Evolutionary conservation across 1,140 invertebrate species (phyloP).

Genomic region (Saccostrea echinata): DNA sequence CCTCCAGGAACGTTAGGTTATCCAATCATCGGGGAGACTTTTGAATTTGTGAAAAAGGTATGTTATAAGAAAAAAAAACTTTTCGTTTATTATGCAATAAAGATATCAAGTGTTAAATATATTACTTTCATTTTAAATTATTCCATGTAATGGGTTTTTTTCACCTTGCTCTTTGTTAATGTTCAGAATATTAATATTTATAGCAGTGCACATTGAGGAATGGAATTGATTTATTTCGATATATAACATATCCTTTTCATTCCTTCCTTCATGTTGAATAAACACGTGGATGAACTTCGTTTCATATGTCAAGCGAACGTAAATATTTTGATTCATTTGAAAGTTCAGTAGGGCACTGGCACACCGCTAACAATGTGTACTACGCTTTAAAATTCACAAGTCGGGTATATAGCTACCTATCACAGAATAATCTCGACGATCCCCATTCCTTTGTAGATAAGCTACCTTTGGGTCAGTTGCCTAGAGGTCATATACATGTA

Average conservation of each 20-base stretch:
- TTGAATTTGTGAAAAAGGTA: slow-evolving; percentile 68
- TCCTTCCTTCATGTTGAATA: neutral
- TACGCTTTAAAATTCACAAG: too few species aligned
- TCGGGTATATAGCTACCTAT: too few species aligned
- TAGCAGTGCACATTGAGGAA: neutral
- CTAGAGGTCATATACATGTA: too few species aligned
- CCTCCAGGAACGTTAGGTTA: slow-evolving; percentile 72
- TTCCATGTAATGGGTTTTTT: neutral
- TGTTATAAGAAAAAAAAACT: slow-evolving; percentile 5
- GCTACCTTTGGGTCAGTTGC: too few species aligned
- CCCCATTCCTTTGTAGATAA: too few species aligned
- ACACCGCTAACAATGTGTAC: neutral
- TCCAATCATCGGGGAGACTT: slow-evolving; percentile 70
- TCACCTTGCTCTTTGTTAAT: neutral
- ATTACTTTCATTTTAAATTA: neutral
- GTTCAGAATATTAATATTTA: neutral
- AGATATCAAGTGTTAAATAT: neutral
- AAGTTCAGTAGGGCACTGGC: neutral
- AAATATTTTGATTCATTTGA: neutral
- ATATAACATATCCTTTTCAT: too few species aligned
- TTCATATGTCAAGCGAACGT: neutral
- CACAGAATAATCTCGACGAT: too few species aligned
- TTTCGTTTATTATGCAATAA: too few species aligned
- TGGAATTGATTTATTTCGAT: neutral
- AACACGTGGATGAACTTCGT: neutral